These are phyloP conservation scores for Sparidentex hasta DNA, from an alignment of 2,797 vertebrate species.

Conservation along the genomic window DNA sequence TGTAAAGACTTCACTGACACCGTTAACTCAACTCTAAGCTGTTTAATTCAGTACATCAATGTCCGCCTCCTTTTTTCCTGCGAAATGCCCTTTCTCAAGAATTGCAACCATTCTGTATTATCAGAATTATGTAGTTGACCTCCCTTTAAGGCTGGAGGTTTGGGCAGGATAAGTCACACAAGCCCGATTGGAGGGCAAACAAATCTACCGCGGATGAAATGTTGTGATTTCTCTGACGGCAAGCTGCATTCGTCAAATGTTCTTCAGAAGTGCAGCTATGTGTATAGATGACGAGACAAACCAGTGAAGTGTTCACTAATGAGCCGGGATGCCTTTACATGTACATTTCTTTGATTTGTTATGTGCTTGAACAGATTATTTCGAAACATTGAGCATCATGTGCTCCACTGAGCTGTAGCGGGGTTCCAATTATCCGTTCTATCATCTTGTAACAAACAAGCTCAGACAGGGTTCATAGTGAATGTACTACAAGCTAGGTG, in stretches of 20 bases:
- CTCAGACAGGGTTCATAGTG: conserved; percentile 79
- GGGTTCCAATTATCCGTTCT: not conserved
- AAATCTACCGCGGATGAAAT: conserved; percentile 25
- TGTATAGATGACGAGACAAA: conserved; percentile 8
- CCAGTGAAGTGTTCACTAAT: not conserved
- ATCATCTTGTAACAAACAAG: not conserved
- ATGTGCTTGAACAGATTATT: conserved; percentile 3
- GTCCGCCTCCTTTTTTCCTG: conserved; percentile 16
- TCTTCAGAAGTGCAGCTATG: conserved; percentile 7
- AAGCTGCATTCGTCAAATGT: conserved; percentile 6
- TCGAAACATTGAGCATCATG: not conserved
- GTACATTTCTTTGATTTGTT: conserved; percentile 2
- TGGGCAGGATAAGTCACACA: conserved; percentile 40
- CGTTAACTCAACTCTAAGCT: conserved; percentile 72
- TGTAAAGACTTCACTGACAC: conserved; percentile 52
- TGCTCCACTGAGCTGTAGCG: not conserved
- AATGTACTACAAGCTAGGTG: conserved; percentile 50
- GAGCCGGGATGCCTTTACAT: not conserved
- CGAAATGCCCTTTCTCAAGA: conserved; percentile 23
- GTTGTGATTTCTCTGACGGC: not conserved
- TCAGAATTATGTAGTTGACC: conserved; percentile 31
- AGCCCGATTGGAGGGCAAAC: conserved; percentile 35
- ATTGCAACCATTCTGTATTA: conserved; percentile 8
- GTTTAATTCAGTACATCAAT: conserved; percentile 43
- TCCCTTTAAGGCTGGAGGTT: conserved; percentile 51